Conservation (phyloP, 2,888 invertebrate genomes). For the Atrina japonica region DNA sequence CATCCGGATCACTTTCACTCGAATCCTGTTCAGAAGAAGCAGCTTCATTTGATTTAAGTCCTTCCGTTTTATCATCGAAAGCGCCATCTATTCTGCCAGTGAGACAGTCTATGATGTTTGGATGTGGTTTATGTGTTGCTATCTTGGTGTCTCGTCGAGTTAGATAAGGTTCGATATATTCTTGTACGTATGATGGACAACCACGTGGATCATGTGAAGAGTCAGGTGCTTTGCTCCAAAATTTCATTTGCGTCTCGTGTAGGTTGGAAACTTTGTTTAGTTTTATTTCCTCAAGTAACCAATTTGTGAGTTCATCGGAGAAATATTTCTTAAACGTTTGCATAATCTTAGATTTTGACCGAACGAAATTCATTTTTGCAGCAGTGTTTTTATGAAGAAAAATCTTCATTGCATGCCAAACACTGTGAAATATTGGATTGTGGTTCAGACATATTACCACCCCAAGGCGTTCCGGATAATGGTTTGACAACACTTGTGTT, state of each 20-base stretch:
- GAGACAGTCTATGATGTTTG: constrained; percentile 72
- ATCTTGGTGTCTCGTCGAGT: constrained; percentile 7
- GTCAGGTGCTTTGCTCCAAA: constrained; percentile 71
- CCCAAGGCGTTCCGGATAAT: constrained; percentile 79
- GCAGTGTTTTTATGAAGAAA: constrained; percentile 75
- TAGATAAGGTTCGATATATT: constrained; percentile 63
- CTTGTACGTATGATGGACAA: constrained; percentile 68
- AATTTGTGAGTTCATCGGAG: constrained; percentile 69
- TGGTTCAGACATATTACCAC: constrained; percentile 77
- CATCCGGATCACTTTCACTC: constrained; percentile 45
- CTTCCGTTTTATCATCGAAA: neutral
- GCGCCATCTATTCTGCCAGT: constrained; percentile 44
- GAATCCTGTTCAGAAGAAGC: neutral
- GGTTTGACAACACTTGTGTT: constrained; percentile 73
- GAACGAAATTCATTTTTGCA: constrained; percentile 72
- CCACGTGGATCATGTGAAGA: constrained; percentile 76
- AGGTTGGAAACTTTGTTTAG: constrained; percentile 73
- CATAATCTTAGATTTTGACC: constrained; percentile 70
- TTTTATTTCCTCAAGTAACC: constrained; percentile 76
- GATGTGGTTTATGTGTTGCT: constrained; percentile 71
- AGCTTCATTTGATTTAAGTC: neutral
- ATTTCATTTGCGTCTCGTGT: constrained; percentile 65
- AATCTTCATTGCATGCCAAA: constrained; percentile 77
- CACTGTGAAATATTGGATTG: constrained; percentile 76
- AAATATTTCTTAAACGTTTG: constrained; percentile 71